phyloP scores from a whole-genome alignment of 2,797 vertebrate genomes.

The Xiphorhynchus erythropygius region DNA sequence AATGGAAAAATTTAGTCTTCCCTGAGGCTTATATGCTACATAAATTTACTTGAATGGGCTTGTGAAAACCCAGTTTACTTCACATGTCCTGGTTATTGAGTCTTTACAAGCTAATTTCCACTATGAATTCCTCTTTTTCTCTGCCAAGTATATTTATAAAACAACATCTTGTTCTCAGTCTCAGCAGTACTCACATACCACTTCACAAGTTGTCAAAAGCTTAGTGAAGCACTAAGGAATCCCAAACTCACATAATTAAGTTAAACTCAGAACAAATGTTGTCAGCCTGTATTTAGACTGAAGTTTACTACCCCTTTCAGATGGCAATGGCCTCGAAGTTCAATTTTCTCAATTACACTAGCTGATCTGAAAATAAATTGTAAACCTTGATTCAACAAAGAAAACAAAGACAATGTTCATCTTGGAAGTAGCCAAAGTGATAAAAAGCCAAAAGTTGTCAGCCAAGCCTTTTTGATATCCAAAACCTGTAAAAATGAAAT shows the following conservation, averaged over 20 bases:
- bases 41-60: slow-evolving; percentile 13
- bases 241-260: slow-evolving; percentile 34
- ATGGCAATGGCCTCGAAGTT: not conserved
- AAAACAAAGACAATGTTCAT: not conserved
- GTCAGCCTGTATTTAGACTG: not conserved
- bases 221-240: slow-evolving; percentile 47
- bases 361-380: not conserved
- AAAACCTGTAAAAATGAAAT: not conserved
- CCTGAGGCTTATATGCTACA: not conserved
- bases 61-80: slow-evolving; percentile 21
- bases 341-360: not conserved
- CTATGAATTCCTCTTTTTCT: slow-evolving; percentile 1
- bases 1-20: slow-evolving; percentile 7
- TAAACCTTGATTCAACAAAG: not conserved
- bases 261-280: slow-evolving; percentile 37
- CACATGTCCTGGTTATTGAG: not conserved
- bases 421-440: not conserved
- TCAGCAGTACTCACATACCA: slow-evolving; percentile 3
- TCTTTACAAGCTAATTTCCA: slow-evolving; percentile 28
- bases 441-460: not conserved
- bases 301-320: not conserved
- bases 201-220: slow-evolving; percentile 55
- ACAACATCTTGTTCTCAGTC: slow-evolving; percentile 38
- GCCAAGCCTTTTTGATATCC: not conserved
- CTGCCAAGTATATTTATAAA: slow-evolving; percentile 54